Base-by-base conservation (phyloP, 1,140 invertebrate genomes). In the Pseudobourletiella spinata region DNA sequence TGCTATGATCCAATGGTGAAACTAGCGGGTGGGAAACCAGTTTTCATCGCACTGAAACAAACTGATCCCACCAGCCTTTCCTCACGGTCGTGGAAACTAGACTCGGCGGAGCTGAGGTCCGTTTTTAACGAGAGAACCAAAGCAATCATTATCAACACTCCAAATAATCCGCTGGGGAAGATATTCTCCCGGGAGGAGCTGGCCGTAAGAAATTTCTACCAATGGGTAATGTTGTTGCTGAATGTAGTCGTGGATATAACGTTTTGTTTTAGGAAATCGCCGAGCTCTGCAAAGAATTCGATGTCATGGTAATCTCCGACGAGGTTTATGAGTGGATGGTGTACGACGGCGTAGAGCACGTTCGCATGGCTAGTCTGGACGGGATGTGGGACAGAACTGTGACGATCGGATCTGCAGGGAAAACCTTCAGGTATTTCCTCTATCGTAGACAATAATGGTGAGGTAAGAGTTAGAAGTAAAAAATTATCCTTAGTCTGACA, bases 301-400 rank as follows among this genome's bases (percentile, higher is more conserved):
- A 99, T 76, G 86, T 89, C 3, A 76, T 99, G 2, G 93, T 91
- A 58, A 78, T 99, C 18, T 86, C 91, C 4, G 96, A 99, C 78
- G 96, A 99, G 77, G 96, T 99, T 2, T 99, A 99, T 68, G 95
- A 99, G 76, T 97, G 93, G 90, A 83, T 98, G 70, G 86, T 93
- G 20, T 98, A 89, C 73, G 82, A 88, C 71, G 86, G 86, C 1
- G 78, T 83, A 46, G 79, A 91, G 73, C 95, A 98, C 77, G 83
- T 95, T 60, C 81, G 92, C 72, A 95, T 97, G 62, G 82, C 81
- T 18, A 78, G 78, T 29, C 68, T 85, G 18, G 81, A 83, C 14
- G 92, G 80, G 3, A 99, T 99, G 95, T 99, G 91, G 86, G 91
- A 98, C 63, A 81, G 95, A 56, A 99, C 95, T 0, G 86, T 99